These are phyloP conservation scores for Pseudochirops cupreus DNA, from an alignment of 2,797 vertebrate genomes.

Conservation along the genomic window DNA sequence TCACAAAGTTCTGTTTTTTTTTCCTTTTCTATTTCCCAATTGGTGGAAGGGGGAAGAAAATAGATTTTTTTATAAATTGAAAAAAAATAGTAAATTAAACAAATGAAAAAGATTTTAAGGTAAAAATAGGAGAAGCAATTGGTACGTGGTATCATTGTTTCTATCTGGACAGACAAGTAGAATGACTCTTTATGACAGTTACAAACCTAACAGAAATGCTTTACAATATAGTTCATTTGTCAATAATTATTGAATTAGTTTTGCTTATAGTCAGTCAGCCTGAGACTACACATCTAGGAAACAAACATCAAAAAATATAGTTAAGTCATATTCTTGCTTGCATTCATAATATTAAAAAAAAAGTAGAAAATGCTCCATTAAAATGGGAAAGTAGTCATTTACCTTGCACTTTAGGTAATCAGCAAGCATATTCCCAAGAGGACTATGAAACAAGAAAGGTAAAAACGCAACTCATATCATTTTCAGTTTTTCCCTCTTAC, in stretches of 20 bases:
- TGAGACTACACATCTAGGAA: not conserved
- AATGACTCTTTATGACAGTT: not conserved
- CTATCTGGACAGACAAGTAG: not conserved
- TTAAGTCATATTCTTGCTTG: not conserved
- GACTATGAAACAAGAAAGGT: not conserved
- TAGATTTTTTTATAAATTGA: not conserved
- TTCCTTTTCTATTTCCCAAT: not conserved
- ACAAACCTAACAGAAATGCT: not conserved
- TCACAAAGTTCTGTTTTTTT: not conserved
- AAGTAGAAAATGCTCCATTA: not conserved
- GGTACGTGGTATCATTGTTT: not conserved
- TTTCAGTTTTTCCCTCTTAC: not conserved
- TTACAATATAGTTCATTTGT: not conserved
- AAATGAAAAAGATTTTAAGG: not conserved
- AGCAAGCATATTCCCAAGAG: not conserved
- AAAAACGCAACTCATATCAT: not conserved
- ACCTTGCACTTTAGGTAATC: not conserved
- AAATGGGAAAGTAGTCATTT: not conserved
- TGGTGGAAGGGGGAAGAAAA: not conserved
- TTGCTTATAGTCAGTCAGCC: not conserved
- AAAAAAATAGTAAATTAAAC: not conserved
- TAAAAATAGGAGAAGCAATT: not conserved
- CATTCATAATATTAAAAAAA: not conserved
- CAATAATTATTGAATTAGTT: not conserved
- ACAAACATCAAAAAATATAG: not conserved